phyloP scores from a whole-genome alignment of 2,888 invertebrate genomes.

The Oxyscelio sp. region DNA sequence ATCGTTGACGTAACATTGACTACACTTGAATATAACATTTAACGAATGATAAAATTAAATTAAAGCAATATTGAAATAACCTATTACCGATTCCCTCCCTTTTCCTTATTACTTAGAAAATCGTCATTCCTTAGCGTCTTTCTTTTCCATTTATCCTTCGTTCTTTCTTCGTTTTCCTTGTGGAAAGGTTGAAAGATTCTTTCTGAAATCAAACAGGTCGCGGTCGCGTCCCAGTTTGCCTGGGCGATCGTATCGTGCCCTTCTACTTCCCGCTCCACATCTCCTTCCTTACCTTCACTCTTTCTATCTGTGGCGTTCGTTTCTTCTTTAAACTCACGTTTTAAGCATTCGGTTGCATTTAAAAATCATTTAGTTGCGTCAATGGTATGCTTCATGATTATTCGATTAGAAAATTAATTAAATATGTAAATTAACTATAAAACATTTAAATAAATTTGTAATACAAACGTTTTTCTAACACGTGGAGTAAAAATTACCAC shows the following conservation, averaged over 20 bases:
- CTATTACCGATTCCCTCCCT: no score
- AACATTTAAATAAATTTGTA: no score
- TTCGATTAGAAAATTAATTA: neutral
- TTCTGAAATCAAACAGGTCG: constrained; percentile 69
- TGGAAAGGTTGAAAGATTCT: constrained; percentile 52
- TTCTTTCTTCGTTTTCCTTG: constrained; percentile 40
- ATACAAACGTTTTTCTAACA: no score
- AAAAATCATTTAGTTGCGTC: neutral
- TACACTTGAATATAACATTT: no score
- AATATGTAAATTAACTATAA: no score
- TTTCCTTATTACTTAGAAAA: neutral
- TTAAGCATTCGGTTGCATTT: neutral
- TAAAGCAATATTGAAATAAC: no score
- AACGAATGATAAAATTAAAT: no score
- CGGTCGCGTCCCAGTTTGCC: constrained; percentile 74
- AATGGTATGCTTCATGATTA: neutral
- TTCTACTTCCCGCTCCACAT: constrained; percentile 63
- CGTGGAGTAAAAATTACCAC: no score
- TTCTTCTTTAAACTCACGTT: neutral
- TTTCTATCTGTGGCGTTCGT: constrained; percentile 25
- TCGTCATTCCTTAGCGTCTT: neutral
- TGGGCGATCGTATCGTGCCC: constrained; percentile 69
- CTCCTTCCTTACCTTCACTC: constrained; percentile 62
- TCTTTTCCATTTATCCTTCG: constrained; percentile 16
- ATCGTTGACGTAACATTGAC: no score